Evolutionary conservation across 2,888 invertebrate species (phyloP).

Genomic region (Plebejus argus): DNA sequence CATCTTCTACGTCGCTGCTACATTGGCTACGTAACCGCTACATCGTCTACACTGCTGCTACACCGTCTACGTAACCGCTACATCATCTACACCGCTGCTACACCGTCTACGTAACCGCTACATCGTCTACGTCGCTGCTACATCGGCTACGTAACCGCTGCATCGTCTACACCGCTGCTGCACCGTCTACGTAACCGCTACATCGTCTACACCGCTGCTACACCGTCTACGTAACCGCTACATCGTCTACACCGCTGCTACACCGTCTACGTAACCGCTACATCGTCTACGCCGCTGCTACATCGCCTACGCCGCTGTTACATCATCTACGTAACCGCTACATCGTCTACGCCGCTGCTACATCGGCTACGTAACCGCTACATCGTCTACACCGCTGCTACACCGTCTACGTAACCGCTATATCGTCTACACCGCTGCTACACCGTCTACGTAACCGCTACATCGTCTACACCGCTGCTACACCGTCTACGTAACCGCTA

Average conservation of each 20-base stretch:
- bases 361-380: neutral
- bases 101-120: no score
- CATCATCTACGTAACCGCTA: neutral
- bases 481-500: neutral
- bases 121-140: no score
- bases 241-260: neutral
- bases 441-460: neutral
- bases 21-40: no score
- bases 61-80: no score
- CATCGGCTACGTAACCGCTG: no score
- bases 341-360: neutral
- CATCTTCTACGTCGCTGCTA: neutral
- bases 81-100: no score
- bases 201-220: no score
- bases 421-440: no score
- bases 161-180: neutral
- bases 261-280: neutral
- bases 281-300: neutral
- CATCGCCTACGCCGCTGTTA: neutral
- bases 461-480: neutral
- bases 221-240: neutral
- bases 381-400: no score
- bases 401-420: no score
- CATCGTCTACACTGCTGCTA: neutral
- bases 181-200: no score